Evolutionary conservation across 2,113 vertebrate species (phyloP).

Genomic region (Symphodus melops): DNA sequence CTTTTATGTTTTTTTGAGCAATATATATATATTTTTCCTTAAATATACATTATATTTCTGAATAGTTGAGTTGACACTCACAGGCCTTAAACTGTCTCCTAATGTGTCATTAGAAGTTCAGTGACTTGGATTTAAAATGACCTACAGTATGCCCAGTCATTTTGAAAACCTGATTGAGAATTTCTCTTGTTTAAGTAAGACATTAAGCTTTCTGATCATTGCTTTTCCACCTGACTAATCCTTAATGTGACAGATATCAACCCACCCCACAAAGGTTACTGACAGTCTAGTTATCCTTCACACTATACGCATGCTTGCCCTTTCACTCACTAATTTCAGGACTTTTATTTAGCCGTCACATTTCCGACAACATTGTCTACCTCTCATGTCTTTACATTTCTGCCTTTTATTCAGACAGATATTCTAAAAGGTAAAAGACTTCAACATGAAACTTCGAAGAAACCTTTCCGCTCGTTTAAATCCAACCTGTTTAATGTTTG

Average conservation of each 20-base stretch:
- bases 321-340: constrained; percentile 62
- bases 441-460: constrained; percentile 6
- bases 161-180: too few relatives aligned
- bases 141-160: too few relatives aligned
- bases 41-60: too few relatives aligned
- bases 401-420: constrained; percentile 17
- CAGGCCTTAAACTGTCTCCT: too few relatives aligned
- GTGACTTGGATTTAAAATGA: too few relatives aligned
- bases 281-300: constrained; percentile 64
- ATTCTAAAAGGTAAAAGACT: constrained; percentile 7
- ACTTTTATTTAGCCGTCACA: constrained; percentile 65
- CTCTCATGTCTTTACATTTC: constrained; percentile 36
- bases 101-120: too few relatives aligned
- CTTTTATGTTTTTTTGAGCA: too few relatives aligned
- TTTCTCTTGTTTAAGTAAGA: background rate
- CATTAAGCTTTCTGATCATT: constrained; percentile 27
- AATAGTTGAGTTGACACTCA: too few relatives aligned
- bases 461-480: constrained; percentile 12
- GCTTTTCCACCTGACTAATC: constrained; percentile 46
- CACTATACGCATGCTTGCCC: constrained; percentile 48
- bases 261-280: constrained; percentile 59
- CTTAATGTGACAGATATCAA: constrained; percentile 44
- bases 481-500: constrained; percentile 33
- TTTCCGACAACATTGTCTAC: constrained; percentile 72
- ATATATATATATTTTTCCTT: too few relatives aligned